Evolutionary conservation across 2,888 invertebrate genomes (phyloP), one percentile per base, ranked within the genome.

Genomic region (Torymus tubicola): DNA sequence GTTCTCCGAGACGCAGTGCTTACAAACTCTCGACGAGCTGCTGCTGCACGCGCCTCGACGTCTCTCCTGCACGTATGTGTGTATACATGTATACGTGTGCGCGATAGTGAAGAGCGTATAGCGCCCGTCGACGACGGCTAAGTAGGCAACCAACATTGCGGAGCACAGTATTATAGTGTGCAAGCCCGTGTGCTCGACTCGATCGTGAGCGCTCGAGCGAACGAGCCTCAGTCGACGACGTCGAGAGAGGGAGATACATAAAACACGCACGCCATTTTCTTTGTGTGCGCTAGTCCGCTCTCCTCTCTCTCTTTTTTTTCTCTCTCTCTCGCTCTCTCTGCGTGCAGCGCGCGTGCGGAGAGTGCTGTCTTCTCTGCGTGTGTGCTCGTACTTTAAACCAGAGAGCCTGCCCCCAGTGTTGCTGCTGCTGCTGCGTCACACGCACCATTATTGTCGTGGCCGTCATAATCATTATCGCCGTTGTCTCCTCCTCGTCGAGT

Each of bases 181-280:
- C n/a, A 21, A 24, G 55, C 31, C 18, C 24, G 31, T 4, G 67
- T 21, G 63, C 10, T 50, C 24, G 58, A n/a, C 57, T 58, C 76
- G 75, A 71, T 76, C 71, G 75, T 61, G 55, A 71, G 64, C 64
- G 64, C 65, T 55, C 53, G 42, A 16, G n/a, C 42, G 8, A 42
- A 8, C 42, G 42, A 42, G 42, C 8, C 42, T 42, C 42, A 42
- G 42, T 42, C 10, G 42, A 42, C 42, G 42, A 42, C 42, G 42
- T 42, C 5, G 42, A 42, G 8, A 42, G 42, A 42, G 42, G 42
- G 50, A 53, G 21, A 53, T 57, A 72, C 53, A 80, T 42, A 68
- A 81, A 72, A 57, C 42, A 42, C 42, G 8, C 42, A 42, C 81
- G 81, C 81, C 81, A 81, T 81, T 81, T 81, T 81, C 81, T 81